These are phyloP conservation scores for Myotis yumanensis DNA, from an alignment of 2,113 vertebrate species.

Conservation along the genomic window DNA sequence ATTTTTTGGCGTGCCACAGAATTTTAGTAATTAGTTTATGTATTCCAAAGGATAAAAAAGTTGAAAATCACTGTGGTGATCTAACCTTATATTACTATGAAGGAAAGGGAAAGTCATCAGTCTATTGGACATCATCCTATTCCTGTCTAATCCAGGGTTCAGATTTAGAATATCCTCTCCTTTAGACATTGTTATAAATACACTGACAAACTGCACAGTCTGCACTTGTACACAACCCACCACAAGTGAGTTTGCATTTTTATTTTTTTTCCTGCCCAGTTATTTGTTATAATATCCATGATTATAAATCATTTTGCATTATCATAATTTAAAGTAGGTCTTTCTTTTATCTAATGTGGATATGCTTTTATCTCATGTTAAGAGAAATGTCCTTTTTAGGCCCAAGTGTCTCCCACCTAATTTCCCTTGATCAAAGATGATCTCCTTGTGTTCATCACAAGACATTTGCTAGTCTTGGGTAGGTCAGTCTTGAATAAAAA, in stretches of 20 bases:
- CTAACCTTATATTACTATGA: not conserved
- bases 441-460: not conserved
- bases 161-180: not conserved
- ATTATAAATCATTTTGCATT: not conserved
- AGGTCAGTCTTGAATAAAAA: not conserved
- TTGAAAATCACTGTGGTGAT: too few species aligned
- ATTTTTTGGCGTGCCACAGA: too few species aligned
- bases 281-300: not conserved
- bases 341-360: not conserved
- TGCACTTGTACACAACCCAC: not conserved
- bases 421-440: not conserved
- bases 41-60: too few species aligned
- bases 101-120: not conserved
- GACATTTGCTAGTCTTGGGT: not conserved
- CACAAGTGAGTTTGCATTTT: not conserved
- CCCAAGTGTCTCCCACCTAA: not conserved
- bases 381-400: not conserved
- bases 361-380: not conserved
- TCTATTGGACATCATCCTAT: not conserved
- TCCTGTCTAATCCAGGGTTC: not conserved
- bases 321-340: not conserved
- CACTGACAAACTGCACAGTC: not conserved
- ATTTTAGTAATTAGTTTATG: too few species aligned
- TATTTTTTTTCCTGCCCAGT: not conserved
- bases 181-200: not conserved